Evolutionary conservation across 1,140 invertebrate species (phyloP), one percentile per base, ranked within the genome.

Genomic region (Camponotus floridanus): DNA sequence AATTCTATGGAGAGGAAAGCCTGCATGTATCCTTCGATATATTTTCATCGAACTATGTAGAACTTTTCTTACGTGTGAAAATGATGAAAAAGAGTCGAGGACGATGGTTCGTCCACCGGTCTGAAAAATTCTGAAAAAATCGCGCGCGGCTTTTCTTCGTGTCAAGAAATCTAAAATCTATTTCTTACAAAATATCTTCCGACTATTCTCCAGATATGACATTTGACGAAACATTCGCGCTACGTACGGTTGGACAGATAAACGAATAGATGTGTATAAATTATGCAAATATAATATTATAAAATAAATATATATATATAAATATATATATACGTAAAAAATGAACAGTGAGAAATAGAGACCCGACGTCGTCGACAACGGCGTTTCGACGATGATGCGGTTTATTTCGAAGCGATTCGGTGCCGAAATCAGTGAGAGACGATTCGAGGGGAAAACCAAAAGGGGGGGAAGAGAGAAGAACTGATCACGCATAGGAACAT

Each of bases 241-340:
- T 87, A 90, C 83, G 79, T 89, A 89, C 65, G 74, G 31, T 39
- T 86, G 78, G 83, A 76, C 62, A 76, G 68, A 87, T 70, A 33
- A 55, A 88, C 65, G 62, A 76, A 76, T 74, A 87, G 86, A 90
- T 64, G 74, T 91, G 78, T 89, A 78, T 90, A 90, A 85, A 87
- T 87, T 83, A 83, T 73, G 55, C 79, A 83, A 13, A 90, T 87
- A 79, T 90, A 79, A 85, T 85, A 87, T 65, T 67, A 87, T 74
- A 83, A 65, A 88, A 86, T 67, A 81, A 45, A 51, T 33, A 86
- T 51, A 80, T 76, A 87, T 45, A 78, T 73, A 76, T 31, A 67
- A n/a, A n/a, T 51, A 81, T 73, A 84, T 68, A 86, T 87, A 87
- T 89, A 80, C 71, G 83, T 78, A 15, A 48, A 74, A 64, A 64